Evolutionary conservation across 2,888 invertebrate species (phyloP).

Genomic region (Phengaris arion): DNA sequence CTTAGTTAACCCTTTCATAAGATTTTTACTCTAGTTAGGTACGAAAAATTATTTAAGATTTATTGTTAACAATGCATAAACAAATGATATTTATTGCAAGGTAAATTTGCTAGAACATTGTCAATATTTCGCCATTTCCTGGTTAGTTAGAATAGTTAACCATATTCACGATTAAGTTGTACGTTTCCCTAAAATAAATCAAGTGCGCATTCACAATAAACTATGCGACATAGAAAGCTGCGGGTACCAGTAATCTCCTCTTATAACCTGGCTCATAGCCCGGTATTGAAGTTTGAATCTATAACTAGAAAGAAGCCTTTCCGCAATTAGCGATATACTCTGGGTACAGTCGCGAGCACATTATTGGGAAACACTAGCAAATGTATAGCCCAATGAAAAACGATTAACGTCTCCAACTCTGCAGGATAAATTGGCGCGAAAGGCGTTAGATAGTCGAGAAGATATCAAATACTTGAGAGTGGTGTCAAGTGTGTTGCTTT

Average conservation of each 20-base stretch:
- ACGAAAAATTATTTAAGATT: too few species aligned
- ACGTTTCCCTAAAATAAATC: conserved; percentile 4
- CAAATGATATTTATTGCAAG: background rate
- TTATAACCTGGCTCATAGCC: background rate
- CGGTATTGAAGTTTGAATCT: background rate
- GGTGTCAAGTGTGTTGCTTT: too few species aligned
- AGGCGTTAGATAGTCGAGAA: too few species aligned
- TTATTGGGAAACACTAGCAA: too few species aligned
- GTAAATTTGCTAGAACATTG: background rate
- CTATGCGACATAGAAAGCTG: background rate
- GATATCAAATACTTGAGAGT: too few species aligned
- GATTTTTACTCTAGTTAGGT: too few species aligned
- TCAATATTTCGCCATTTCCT: conserved; percentile 2
- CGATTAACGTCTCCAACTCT: too few species aligned
- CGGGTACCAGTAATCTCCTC: background rate
- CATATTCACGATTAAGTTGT: background rate
- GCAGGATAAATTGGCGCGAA: too few species aligned
- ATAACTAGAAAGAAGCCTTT: conserved; percentile 3
- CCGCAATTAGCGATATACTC: background rate
- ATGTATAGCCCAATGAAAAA: too few species aligned
- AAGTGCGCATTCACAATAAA: background rate
- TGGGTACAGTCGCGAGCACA: too few species aligned
- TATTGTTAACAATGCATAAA: background rate
- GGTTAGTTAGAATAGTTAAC: conserved; percentile 16
- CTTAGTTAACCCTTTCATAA: too few species aligned